Evolutionary conservation across 2,797 vertebrate genomes (phyloP), one percentile per base, ranked within the genome.

Genomic region (Florisuga fusca): DNA sequence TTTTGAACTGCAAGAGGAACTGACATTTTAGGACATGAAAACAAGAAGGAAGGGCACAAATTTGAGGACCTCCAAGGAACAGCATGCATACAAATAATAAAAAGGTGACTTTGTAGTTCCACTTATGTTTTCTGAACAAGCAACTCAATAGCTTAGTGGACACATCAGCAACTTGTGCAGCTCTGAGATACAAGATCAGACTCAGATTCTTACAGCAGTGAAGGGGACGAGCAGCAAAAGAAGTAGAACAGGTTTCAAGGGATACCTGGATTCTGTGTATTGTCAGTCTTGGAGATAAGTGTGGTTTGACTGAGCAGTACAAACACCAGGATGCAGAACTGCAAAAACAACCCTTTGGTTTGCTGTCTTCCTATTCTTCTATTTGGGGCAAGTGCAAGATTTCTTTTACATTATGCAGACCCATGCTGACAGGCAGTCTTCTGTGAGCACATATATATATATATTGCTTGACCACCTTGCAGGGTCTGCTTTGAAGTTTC

Each of bases 1-100:
- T 95, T 96, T 87, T 38, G 76, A 76, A 94, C 67, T 78, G 93
- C 73, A 38, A 68, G 85, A 89, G 82, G 90, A 88, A 57, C 93
- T 41, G 91, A 92, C 59, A 76, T 95, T 82, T 89, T 57, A 48
- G 82, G 88, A 8, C 82, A 90, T 8, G 53, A 93, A 94, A 95
- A 94, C 92, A 94, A 73, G 83, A 76, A 85, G 84, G 85, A 64
- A 82, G 53, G 91, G 90, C 80, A 71, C 84, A 19, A 84, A 48
- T 6, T 2, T 27, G 50, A 81, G 73, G 81, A 87, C 46, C 88
- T 87, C 71, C 61, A 34, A 85, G 87, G 89, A 94, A 6, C 75
- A 51, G 41, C 46, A 4, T 1, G 23, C 4, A 3, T 14, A 13
- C 69, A 68, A 78, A 72, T n/a, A 72, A 53, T 13, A 67, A 21